A percentile compares a stretch with the other conserved stretches of the same genome.
Evolutionary conservation across 1,140 invertebrate genomes (phyloP).

Genomic region (Papilio dardanus): DNA sequence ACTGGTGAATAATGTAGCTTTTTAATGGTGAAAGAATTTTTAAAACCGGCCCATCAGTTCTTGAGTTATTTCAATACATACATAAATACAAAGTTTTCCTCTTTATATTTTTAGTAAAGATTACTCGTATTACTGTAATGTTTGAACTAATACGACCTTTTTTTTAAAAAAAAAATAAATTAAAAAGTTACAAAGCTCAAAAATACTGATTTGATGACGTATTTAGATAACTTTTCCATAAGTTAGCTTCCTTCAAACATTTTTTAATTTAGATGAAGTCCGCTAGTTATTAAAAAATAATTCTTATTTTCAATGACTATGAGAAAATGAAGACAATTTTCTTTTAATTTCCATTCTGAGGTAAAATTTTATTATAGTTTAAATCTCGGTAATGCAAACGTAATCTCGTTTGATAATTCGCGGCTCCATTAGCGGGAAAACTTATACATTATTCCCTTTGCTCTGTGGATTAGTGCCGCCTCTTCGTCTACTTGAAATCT

Average conservation of each 20-base stretch:
- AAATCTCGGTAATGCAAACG: conserved; percentile 63
- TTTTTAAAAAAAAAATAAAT: too few species aligned
- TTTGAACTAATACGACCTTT: too few species aligned
- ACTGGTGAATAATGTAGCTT: too few species aligned
- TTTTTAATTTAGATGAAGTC: background rate
- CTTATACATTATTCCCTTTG: conserved; percentile 77
- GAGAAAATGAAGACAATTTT: background rate
- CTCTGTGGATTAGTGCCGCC: conserved; percentile 59
- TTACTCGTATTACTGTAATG: too few species aligned
- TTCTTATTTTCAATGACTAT: background rate
- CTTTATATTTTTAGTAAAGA: too few species aligned
- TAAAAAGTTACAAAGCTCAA: too few species aligned
- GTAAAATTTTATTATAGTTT: conserved; percentile 45
- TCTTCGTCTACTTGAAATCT: conserved; percentile 60
- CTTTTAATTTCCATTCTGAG: background rate
- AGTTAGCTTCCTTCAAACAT: background rate
- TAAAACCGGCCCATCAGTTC: too few species aligned
- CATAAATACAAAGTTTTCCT: too few species aligned
- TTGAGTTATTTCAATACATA: too few species aligned
- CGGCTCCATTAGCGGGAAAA: conserved; percentile 74
- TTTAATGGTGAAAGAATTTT: too few species aligned
- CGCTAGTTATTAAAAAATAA: background rate
- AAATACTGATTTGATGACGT: too few species aligned
- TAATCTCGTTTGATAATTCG: conserved; percentile 77
- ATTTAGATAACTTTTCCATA: too few species aligned